Percentiles rank a stretch among this genome's conserved stretches.
phyloP scores from a whole-genome alignment of 53 echinoderm and acorn worm genomes.

The Paracentrotus lividus region DNA sequence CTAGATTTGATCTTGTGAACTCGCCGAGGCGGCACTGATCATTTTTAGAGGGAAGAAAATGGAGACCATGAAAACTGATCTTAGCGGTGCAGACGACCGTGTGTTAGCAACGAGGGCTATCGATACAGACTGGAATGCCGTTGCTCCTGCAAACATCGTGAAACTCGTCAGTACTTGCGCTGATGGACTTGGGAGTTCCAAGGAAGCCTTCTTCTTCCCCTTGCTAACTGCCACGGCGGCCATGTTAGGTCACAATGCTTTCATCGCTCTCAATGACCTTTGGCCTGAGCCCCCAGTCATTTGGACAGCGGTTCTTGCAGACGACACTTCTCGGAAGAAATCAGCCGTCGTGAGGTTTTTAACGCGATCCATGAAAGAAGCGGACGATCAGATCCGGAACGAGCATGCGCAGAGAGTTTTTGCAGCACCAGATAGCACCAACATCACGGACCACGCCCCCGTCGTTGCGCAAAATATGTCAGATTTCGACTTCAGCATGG shows the following conservation, averaged over 20 bases:
- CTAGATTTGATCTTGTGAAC: background rate
- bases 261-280: constrained; percentile 39
- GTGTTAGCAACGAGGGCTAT: background rate
- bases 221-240: constrained; percentile 37
- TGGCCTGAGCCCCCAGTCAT: constrained; percentile 52
- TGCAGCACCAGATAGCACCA: background rate
- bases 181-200: constrained; percentile 30
- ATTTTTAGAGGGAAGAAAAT: background rate
- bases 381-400: background rate
- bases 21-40: background rate
- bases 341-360: constrained; percentile 26
- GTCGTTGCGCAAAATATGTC: background rate
- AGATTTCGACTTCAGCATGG: constrained; percentile 33
- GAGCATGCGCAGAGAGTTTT: background rate
- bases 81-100: background rate
- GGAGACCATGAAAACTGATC: background rate
- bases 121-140: constrained; percentile 58
- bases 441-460: background rate
- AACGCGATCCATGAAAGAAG: constrained; percentile 33
- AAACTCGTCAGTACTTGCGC: constrained; percentile 43
- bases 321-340: constrained; percentile 51
- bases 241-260: constrained; percentile 37
- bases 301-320: constrained; percentile 58
- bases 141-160: constrained; percentile 28
- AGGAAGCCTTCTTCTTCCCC: constrained; percentile 56